Evolutionary conservation across 2,797 vertebrate genomes (phyloP).

Genomic region (Lagorchestes hirsutus): DNA sequence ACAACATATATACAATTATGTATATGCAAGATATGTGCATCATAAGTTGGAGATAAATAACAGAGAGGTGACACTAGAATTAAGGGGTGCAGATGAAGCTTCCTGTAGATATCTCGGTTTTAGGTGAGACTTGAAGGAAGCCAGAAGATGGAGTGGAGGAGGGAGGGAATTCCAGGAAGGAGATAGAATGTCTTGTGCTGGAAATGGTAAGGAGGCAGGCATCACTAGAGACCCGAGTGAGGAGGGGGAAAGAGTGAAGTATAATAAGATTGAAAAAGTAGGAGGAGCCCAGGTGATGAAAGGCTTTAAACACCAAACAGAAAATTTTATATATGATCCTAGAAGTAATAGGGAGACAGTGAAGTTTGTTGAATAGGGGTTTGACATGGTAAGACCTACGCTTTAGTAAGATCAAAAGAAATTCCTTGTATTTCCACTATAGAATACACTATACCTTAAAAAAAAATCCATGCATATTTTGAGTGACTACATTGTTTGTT

Average conservation of each 20-base stretch:
- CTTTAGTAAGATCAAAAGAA: not conserved
- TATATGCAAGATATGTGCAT: not conserved
- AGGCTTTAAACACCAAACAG: not conserved
- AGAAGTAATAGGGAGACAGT: not conserved
- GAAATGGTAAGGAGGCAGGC: not conserved
- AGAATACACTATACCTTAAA: accelerated
- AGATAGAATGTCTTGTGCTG: not conserved
- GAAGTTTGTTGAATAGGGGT: not conserved
- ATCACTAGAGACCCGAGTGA: not conserved
- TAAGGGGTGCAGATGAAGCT: not conserved
- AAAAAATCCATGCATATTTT: accelerated
- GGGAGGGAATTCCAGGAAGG: not conserved
- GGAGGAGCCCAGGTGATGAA: not conserved
- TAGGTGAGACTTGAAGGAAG: not conserved
- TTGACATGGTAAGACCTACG: not conserved
- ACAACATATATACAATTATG: not conserved
- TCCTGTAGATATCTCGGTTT: not conserved
- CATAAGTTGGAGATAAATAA: not conserved
- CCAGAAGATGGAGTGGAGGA: not conserved
- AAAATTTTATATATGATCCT: not conserved
- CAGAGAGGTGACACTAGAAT: not conserved
- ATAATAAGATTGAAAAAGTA: not conserved
- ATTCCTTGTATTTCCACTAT: not conserved
- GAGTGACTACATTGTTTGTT: not conserved
- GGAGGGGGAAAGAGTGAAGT: not conserved